Conservation (phyloP, 2,888 invertebrate genomes). For the Cephus sareptanus region DNA sequence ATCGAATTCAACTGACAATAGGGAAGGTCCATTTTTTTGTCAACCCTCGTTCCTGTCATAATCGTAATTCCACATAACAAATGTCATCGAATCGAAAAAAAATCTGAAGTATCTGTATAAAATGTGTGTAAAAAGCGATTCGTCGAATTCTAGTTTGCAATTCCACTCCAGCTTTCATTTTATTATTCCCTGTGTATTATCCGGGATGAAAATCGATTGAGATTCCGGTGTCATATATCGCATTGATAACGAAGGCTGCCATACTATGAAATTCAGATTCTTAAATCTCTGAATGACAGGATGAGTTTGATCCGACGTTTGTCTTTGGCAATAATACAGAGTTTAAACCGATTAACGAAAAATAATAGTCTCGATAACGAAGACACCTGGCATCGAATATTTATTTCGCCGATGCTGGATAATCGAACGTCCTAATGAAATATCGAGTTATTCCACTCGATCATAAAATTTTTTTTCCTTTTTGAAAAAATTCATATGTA, state of each 20-base stretch:
- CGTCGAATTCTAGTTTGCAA: not conserved
- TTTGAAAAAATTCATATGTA: not conserved
- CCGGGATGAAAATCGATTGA: not conserved
- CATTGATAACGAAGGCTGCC: not conserved
- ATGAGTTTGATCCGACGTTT: not conserved
- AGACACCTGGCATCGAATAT: not conserved
- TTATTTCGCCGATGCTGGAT: not conserved
- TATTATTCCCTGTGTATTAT: not conserved
- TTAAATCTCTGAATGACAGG: not conserved
- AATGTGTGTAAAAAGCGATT: not conserved
- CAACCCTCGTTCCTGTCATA: not conserved
- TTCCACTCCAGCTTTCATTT: not conserved
- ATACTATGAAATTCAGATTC: not conserved
- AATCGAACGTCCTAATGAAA: not conserved
- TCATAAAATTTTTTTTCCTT: not conserved
- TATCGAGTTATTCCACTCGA: not conserved
- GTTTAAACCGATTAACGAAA: constrained; percentile 14
- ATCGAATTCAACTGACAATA: not conserved
- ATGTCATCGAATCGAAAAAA: not conserved
- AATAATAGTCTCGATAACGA: constrained; percentile 16
- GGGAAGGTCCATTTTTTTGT: not conserved
- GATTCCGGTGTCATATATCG: too few relatives aligned
- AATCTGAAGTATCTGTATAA: not conserved
- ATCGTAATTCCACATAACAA: not conserved
- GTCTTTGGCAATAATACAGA: not conserved